A percentile compares a stretch with the other conserved stretches of the same genome.
These are phyloP conservation scores for Acheta domesticus DNA, from an alignment of 2,888 invertebrate species.

Conservation along the genomic window DNA sequence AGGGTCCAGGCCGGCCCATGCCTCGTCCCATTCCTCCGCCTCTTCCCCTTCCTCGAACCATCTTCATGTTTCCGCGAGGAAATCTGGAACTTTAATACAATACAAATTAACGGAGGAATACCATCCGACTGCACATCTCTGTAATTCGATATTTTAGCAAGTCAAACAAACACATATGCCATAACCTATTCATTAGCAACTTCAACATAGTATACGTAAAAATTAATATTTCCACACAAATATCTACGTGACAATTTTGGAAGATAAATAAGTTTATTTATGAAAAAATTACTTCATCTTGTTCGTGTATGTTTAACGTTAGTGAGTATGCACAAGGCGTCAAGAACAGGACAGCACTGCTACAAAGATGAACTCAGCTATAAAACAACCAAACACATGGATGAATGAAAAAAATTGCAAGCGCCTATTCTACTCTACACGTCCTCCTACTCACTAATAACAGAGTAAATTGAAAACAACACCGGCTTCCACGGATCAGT, in stretches of 20 bases:
- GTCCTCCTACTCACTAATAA: background rate
- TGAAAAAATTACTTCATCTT: slow-evolving; percentile 4
- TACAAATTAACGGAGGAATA: background rate
- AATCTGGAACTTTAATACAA: background rate
- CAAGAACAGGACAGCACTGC: slow-evolving; percentile 10
- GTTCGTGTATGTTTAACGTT: slow-evolving; percentile 9
- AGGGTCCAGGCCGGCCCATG: slow-evolving; percentile 55
- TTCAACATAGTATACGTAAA: background rate
- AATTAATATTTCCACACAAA: background rate
- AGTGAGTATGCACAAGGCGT: slow-evolving; percentile 9
- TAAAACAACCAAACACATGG: slow-evolving; percentile 1
- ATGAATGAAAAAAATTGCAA: slow-evolving; percentile 18
- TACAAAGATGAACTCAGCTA: slow-evolving; percentile 10
- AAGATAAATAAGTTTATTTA: slow-evolving; percentile 10
- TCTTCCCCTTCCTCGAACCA: slow-evolving; percentile 64
- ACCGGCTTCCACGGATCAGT: background rate
- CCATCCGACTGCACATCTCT: no score
- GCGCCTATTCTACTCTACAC: slow-evolving; percentile 7
- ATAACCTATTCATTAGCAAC: background rate
- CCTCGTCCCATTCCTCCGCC: slow-evolving; percentile 62
- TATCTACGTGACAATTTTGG: background rate
- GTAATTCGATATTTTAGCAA: no score
- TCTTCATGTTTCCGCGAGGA: slow-evolving; percentile 45
- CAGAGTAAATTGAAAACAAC: slow-evolving; percentile 9
- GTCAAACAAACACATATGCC: no score